Evolutionary conservation across 2,888 invertebrate species (phyloP), one percentile per base, ranked within the genome.

Genomic region (Limenitis camilla): DNA sequence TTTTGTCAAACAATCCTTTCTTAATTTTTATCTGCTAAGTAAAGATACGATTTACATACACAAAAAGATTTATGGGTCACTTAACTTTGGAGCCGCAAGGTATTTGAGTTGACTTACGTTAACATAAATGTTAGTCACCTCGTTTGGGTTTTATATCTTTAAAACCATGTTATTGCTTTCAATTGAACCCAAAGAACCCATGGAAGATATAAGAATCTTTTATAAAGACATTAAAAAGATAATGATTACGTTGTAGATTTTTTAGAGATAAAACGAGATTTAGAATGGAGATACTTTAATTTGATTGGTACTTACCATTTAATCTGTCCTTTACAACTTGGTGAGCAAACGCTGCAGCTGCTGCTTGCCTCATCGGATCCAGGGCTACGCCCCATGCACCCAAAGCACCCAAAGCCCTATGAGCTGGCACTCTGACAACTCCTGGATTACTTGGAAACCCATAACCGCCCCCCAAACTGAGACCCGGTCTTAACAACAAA

Each of bases 281-380:
- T 19, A 19, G 3, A 19, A 19, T 19, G 19, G 19, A 19, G 19
- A 19, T 19, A 19, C 19, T 19, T 19, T 19, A 19, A 19, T 19
- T 19, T 2, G 19, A 19, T 2, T 19, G 19, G 9, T 19, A 85
- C 91, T 90, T 81, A 94, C 94, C 94, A 83, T 94, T 93, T 66
- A 94, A 81, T 81, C 94, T 89, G 77, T 94, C 94, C 81, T 94
- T 94, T 66, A 94, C 93, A 70, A 94, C 93, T 81, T 94, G 94
- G 68, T 93, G 92, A 2, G 93, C 93, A 72, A 94, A 91, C 44
- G 94, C 93, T 2, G 94, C 93, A 0, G 91, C 91, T 11, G 89
- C 92, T 53, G 90, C 92, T 65, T 90, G 91, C 69, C 90, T 84
- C 87, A 89, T 91, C 41, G 90, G 89, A 63, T 92, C 91, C 64